Conservation (phyloP, 2,797 vertebrate species). For the Myioborus miniatus region DNA sequence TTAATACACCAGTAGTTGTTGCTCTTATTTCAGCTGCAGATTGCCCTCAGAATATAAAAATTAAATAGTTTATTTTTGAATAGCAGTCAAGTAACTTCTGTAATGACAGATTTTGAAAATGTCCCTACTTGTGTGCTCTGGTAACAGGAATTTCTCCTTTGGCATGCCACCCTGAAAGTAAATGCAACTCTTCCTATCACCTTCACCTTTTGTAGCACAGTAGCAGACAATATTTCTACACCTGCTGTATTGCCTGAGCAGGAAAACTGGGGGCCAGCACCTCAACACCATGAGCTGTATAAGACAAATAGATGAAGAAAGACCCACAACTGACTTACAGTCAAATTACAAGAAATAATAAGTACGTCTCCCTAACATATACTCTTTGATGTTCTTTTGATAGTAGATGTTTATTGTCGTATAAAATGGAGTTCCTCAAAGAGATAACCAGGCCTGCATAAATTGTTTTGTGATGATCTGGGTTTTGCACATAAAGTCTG, state of each 20-base stretch:
- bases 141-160: background rate
- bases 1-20: background rate
- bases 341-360: background rate
- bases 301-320: background rate
- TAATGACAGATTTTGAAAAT: background rate
- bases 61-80: background rate
- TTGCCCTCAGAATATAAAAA: background rate
- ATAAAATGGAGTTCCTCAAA: background rate
- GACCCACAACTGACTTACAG: background rate
- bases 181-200: background rate
- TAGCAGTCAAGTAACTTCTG: background rate
- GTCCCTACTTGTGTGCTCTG: background rate
- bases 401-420: background rate
- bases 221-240: background rate
- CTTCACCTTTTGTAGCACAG: background rate
- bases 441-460: background rate
- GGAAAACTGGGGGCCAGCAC: background rate
- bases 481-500: background rate
- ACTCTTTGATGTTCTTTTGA: background rate
- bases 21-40: background rate
- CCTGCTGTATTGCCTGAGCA: background rate
- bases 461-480: background rate
- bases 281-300: background rate
- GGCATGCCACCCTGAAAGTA: fast-evolving
- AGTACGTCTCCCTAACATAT: background rate